phyloP scores from a whole-genome alignment of 2,113 vertebrate species.

The Microtus pennsylvanicus region DNA sequence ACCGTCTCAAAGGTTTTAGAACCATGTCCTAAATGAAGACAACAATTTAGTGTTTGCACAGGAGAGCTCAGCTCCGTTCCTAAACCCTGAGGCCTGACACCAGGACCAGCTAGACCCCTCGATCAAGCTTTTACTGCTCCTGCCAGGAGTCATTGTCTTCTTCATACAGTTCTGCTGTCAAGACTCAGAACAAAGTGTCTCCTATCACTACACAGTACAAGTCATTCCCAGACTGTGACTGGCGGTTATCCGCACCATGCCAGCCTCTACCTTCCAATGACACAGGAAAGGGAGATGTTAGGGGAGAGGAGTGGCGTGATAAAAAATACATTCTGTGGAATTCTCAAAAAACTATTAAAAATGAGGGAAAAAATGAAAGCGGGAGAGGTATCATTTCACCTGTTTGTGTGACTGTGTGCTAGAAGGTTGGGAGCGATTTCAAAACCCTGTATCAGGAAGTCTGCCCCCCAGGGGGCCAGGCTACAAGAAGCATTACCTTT shows the following conservation, averaged over 20 bases:
- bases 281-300: background rate
- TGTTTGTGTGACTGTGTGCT: too few relatives aligned
- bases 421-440: background rate
- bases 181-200: background rate
- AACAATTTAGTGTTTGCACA: background rate
- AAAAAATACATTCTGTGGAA: too few relatives aligned
- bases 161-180: background rate
- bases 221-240: background rate
- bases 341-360: background rate
- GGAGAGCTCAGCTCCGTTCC: background rate
- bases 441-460: background rate
- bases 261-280: too few relatives aligned
- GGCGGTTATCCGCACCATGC: too few relatives aligned
- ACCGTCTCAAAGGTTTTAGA: background rate
- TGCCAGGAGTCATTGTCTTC: too few relatives aligned
- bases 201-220: background rate
- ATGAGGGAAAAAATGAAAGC: background rate
- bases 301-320: background rate
- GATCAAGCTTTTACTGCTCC: rapidly evolving
- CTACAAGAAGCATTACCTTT: background rate
- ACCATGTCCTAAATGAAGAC: background rate
- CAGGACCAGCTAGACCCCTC: too few relatives aligned
- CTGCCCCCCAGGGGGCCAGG: background rate
- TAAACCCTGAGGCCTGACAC: too few relatives aligned
- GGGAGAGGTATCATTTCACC: background rate